A percentile compares a stretch with the other conserved stretches of the same genome.
Evolutionary conservation across 1,140 invertebrate genomes (phyloP).

Genomic region (Drosophila ananassae): DNA sequence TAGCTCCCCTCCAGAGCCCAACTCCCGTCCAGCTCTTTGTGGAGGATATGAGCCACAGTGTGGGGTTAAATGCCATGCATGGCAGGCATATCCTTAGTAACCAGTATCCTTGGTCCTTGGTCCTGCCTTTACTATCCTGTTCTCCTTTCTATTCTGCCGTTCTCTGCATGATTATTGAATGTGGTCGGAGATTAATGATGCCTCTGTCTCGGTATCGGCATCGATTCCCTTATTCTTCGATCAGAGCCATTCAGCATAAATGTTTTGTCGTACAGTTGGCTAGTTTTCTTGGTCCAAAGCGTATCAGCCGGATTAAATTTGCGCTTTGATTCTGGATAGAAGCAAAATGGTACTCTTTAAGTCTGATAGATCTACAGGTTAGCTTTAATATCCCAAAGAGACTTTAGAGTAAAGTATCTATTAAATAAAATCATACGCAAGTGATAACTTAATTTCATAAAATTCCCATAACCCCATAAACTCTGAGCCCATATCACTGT

Average conservation of each 20-base stretch:
- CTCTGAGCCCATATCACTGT: conserved; percentile 5
- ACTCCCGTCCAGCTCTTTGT: not conserved
- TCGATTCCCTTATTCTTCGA: conserved; percentile 24
- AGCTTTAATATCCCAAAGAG: conserved; percentile 3
- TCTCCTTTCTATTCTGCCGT: conserved; percentile 9
- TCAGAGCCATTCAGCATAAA: conserved; percentile 18
- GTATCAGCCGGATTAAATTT: conserved; percentile 33
- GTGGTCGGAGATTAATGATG: conserved; percentile 79
- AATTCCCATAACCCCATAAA: not conserved
- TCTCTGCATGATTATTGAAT: conserved; percentile 75
- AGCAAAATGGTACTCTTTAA: conserved; percentile 13
- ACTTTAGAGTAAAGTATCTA: conserved; percentile 1
- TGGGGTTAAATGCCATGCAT: conserved; percentile 69
- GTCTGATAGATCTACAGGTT: not conserved
- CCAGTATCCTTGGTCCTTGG: conserved; percentile 12
- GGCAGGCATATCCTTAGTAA: conserved; percentile 35
- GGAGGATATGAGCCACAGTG: conserved; percentile 20
- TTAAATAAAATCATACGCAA: too few species aligned
- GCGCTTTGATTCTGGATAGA: not conserved
- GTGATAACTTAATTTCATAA: not conserved
- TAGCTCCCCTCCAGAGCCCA: conserved; percentile 16
- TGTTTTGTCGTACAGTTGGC: conserved; percentile 23
- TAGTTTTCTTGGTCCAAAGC: not conserved
- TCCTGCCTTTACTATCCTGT: not conserved
- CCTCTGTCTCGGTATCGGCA: conserved; percentile 29